These are phyloP conservation scores for Galemys pyrenaicus DNA, from an alignment of 2,113 vertebrate genomes.

Conservation along the genomic window DNA sequence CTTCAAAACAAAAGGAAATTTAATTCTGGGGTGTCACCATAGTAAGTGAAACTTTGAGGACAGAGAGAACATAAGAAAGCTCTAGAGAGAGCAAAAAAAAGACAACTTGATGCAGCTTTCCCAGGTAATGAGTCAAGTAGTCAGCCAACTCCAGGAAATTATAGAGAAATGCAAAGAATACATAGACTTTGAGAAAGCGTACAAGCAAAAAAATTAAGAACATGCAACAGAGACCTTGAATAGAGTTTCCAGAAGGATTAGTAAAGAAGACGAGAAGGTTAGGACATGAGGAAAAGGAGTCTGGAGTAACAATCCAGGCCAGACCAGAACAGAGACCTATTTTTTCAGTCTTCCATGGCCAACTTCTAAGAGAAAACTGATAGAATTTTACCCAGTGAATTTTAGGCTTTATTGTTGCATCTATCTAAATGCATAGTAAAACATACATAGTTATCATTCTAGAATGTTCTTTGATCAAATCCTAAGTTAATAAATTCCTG, in stretches of 20 bases:
- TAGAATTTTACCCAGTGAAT: background rate
- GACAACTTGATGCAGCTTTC: rapidly evolving
- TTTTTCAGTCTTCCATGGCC: background rate
- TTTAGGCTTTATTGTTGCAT: background rate
- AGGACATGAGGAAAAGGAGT: background rate
- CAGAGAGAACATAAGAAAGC: no score
- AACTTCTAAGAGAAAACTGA: background rate
- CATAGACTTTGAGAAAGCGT: background rate
- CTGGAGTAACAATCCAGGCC: background rate
- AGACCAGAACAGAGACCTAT: background rate
- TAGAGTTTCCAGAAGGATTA: background rate
- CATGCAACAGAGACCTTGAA: background rate
- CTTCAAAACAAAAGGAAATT: background rate
- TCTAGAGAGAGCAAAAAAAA: background rate
- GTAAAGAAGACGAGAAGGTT: background rate
- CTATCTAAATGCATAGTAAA: background rate
- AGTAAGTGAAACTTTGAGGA: background rate
- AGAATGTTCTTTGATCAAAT: background rate
- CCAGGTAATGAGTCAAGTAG: no score
- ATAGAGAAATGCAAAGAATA: background rate
- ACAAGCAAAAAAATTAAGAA: background rate
- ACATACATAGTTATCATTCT: background rate
- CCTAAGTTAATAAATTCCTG: background rate
- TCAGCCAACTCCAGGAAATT: background rate
- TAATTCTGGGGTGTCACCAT: background rate